Conservation (phyloP, 2,113 vertebrate species). For the Laticauda laticaudata region DNA sequence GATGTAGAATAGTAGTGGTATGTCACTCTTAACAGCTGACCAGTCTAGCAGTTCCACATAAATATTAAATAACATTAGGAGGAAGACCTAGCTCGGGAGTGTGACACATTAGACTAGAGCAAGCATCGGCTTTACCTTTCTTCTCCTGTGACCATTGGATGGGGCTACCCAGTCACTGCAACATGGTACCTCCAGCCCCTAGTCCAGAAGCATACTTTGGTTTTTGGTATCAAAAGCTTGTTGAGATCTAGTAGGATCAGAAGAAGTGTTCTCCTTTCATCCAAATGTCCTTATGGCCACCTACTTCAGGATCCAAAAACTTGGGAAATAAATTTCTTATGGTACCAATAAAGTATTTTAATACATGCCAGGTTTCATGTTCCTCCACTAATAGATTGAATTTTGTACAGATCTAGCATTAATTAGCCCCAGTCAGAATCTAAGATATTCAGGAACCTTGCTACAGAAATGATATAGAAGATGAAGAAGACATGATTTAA, state of each 20-base stretch:
- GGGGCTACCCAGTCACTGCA: background rate
- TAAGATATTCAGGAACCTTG: background rate
- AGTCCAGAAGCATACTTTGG: background rate
- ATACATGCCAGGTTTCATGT: background rate
- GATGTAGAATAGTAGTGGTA: background rate
- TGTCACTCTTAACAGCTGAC: background rate
- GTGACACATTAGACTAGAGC: background rate
- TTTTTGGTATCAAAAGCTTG: background rate
- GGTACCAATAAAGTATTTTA: background rate
- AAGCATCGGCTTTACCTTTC: background rate
- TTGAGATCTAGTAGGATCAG: background rate
- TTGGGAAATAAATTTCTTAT: background rate
- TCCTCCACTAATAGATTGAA: background rate
- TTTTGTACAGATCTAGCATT: background rate
- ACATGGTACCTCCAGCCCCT: background rate
- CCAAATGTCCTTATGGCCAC: background rate
- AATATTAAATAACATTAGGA: background rate
- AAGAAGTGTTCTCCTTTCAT: background rate
- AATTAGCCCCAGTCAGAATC: background rate
- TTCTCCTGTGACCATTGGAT: background rate
- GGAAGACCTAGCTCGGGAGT: background rate
- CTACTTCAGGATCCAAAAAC: background rate
- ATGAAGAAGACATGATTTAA: background rate
- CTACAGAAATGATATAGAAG: background rate
- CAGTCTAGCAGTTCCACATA: background rate